These are phyloP conservation scores for Fabriciana adippe DNA, from an alignment of 2,888 invertebrate species.

Conservation along the genomic window DNA sequence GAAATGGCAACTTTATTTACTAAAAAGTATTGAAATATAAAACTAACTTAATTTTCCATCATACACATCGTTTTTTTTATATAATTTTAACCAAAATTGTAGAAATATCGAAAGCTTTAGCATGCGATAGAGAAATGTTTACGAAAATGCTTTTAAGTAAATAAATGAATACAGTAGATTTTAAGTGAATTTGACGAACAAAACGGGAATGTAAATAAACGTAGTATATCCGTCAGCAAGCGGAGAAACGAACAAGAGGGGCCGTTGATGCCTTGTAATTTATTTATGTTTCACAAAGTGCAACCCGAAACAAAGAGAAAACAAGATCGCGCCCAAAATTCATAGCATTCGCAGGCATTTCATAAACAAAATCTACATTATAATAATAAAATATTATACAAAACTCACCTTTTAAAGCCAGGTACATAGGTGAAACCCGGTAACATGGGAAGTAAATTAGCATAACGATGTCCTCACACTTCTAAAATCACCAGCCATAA, in stretches of 20 bases:
- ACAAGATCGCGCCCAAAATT: constrained; percentile 23
- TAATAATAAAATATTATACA: constrained; percentile 48
- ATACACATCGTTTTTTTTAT: too few species aligned
- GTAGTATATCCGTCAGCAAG: constrained; percentile 44
- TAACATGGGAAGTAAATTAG: constrained; percentile 73
- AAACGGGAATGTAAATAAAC: constrained; percentile 40
- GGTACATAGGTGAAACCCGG: constrained; percentile 77
- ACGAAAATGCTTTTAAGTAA: constrained; percentile 26
- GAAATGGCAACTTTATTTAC: too few species aligned
- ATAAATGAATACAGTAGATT: constrained; percentile 19
- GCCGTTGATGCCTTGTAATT: constrained; percentile 55
- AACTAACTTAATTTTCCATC: too few species aligned
- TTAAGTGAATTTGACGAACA: constrained; percentile 26
- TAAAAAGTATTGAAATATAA: too few species aligned
- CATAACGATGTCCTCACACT: constrained; percentile 71
- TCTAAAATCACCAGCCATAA: constrained; percentile 66
- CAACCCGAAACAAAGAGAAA: constrained; percentile 34
- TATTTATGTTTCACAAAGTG: constrained; percentile 54
- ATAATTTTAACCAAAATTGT: not conserved
- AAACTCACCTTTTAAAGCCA: constrained; percentile 72
- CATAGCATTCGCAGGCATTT: constrained; percentile 14
- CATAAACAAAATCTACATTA: constrained; percentile 5
- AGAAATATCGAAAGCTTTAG: not conserved
- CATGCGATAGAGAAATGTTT: not conserved
- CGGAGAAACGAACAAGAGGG: constrained; percentile 51